Evolutionary conservation across 2,888 invertebrate genomes (phyloP).

Genomic region (Palloptera scutellata): DNA sequence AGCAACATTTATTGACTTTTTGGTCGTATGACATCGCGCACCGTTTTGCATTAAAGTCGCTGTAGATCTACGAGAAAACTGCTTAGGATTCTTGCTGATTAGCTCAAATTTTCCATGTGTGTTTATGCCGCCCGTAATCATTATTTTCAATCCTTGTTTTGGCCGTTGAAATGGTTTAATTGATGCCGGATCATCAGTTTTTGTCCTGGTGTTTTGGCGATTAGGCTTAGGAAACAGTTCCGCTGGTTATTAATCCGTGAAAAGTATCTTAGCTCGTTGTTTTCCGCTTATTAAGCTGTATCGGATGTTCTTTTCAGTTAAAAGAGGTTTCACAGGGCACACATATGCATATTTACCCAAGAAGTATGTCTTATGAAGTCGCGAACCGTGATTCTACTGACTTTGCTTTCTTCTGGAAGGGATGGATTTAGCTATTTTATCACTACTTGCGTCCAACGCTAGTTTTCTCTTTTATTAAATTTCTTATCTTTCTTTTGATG

Average conservation of each 20-base stretch:
- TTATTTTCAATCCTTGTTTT: too few species aligned
- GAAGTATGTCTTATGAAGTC: neutral
- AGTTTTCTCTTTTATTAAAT: neutral
- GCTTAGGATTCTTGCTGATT: too few species aligned
- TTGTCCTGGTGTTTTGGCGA: neutral
- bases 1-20: too few species aligned
- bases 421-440: neutral
- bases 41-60: too few species aligned
- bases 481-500: too few species aligned
- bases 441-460: neutral
- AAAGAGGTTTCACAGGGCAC: too few species aligned
- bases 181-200: neutral
- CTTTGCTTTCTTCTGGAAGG: slow-evolving; percentile 2
- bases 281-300: neutral
- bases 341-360: too few species aligned
- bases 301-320: neutral
- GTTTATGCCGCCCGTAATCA: too few species aligned
- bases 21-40: neutral
- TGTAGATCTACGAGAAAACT: too few species aligned
- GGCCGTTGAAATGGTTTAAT: neutral
- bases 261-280: neutral
- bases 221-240: slow-evolving; percentile 5
- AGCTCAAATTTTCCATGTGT: too few species aligned
- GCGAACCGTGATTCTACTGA: neutral
- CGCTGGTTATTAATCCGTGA: neutral